Base-by-base conservation (phyloP, 2,113 vertebrate species). In the Semicossyphus pulcher region DNA sequence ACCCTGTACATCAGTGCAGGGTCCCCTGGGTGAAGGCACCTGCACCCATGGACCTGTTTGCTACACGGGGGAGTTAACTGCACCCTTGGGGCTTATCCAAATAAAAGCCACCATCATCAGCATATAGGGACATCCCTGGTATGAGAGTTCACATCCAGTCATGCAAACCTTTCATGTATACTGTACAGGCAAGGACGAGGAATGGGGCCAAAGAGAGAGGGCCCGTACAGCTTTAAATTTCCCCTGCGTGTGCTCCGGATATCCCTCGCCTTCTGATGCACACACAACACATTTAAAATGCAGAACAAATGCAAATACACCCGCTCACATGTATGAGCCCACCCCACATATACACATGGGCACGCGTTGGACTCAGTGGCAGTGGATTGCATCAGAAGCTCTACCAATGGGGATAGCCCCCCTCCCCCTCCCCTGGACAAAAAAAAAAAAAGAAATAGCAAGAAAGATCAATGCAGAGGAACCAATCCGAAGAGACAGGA, bases 351-450 rank as follows among this genome's bases (percentile, higher is more conserved):
- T 28, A 37, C 21, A 37, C 18, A 64, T 41, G 25, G 23, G 54
- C 8, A 54, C 47, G 56, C 18, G 1, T 9, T 21, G 68, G 15
- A 3, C 48, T 11, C 39, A 52, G 68, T 80, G 72, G 72, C 67
- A 58, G 73, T 54, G 82, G 54, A 77, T 78, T 87, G 87, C 69
- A 53, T 85, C 85, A 91, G 76, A 57, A 77, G 34, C 41, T 64
- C 32, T 31, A 70, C 41, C 11, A 29, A n/a, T 31, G 39, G 57
- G 68, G 41, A 71, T 72, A 78, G 63, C 58, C 34, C 25, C 68
- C 41, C 37, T 14, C 34, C 34, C 18, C 16, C 39, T 41, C 16
- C 36, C 12, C 36, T 2, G 34, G 48, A 32, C n/a, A 23, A 36
- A 23, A 51, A 16, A 42, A 41, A 12, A 47, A 4, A 10, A 9